phyloP scores from a whole-genome alignment of 2,797 vertebrate species.

The Eulemur albifrons region DNA sequence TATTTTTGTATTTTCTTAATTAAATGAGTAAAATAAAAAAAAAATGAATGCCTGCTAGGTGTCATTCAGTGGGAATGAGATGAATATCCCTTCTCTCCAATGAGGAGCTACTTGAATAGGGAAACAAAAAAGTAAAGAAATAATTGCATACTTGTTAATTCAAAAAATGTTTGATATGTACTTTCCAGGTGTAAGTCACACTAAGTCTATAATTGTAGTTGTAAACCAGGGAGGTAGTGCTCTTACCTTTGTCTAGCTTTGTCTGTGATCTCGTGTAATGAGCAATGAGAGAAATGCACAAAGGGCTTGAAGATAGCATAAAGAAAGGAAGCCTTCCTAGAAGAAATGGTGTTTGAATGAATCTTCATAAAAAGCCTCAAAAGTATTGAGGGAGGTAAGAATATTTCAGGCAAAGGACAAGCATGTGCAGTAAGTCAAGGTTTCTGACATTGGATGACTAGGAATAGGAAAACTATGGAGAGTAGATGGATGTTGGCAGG shows the following conservation, averaged over 20 bases:
- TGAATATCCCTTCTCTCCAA: not conserved
- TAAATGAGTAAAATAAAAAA: constrained; percentile 7
- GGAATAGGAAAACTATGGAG: not conserved
- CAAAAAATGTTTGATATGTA: not conserved
- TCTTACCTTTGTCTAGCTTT: not conserved
- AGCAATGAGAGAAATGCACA: not conserved
- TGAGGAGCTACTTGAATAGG: not conserved
- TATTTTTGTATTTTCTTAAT: not conserved
- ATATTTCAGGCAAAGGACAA: not conserved
- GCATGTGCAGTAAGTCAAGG: not conserved
- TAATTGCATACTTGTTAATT: not conserved
- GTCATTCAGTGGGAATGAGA: not conserved
- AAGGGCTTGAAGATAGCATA: not conserved
- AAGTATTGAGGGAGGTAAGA: not conserved
- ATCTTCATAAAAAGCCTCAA: not conserved
- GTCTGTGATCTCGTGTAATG: not conserved
- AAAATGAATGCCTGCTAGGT: not conserved
- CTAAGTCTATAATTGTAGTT: not conserved
- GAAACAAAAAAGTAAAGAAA: not conserved
- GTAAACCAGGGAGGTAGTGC: not conserved
- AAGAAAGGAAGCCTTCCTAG: not conserved
- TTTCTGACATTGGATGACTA: not conserved
- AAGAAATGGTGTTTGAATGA: not conserved
- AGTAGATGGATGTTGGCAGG: not conserved
- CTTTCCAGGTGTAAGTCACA: not conserved